phyloP scores from a whole-genome alignment of 2,113 vertebrate species.

The Oreochromis tanganicae region DNA sequence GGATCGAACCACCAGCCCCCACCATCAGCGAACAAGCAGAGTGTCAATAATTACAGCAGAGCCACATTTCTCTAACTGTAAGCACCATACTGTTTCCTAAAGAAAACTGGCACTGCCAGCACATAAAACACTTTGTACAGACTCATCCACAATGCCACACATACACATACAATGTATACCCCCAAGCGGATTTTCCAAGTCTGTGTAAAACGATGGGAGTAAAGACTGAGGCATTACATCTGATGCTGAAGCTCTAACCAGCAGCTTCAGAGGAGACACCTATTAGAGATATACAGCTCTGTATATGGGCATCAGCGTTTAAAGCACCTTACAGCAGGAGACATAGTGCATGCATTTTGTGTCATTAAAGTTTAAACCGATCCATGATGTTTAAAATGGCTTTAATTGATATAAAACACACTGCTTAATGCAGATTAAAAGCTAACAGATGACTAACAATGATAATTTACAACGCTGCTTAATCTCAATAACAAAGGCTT shows the following conservation, averaged over 20 bases:
- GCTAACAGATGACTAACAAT: not conserved
- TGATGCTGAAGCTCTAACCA: not conserved
- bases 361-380: not conserved
- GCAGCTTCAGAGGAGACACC: not conserved
- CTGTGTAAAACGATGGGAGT: not conserved
- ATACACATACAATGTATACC: not conserved
- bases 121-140: not conserved
- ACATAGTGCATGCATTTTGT: not conserved
- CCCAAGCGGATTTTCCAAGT: not conserved
- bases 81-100: not conserved
- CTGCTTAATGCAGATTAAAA: not conserved
- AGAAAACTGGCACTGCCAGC: not conserved
- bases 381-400: not conserved
- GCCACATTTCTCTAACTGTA: not conserved
- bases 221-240: not conserved
- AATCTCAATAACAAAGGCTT: slow-evolving; percentile 2
- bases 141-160: not conserved
- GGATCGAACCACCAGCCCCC: not conserved
- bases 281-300: not conserved
- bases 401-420: not conserved
- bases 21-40: not conserved
- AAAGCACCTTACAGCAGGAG: not conserved
- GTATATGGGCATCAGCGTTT: not conserved
- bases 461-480: slow-evolving; percentile 17
- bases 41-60: not conserved